Evolutionary conservation across 2,888 invertebrate species (phyloP).

Genomic region (Rhingia rostrata): DNA sequence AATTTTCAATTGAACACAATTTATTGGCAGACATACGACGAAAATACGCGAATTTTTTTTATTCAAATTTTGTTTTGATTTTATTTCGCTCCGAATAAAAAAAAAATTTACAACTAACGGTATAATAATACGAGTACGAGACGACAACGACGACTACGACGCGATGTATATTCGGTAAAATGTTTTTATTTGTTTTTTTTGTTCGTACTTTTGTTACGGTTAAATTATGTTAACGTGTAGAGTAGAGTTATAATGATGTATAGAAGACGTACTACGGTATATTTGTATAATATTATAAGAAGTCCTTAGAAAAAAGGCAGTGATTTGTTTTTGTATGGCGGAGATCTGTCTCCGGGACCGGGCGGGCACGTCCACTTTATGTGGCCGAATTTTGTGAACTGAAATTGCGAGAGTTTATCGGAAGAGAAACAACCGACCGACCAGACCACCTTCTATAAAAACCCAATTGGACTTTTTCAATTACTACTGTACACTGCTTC

Average conservation of each 20-base stretch:
- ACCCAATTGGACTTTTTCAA: neutral
- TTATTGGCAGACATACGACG: slow-evolving; percentile 66
- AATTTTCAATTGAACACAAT: slow-evolving; percentile 68
- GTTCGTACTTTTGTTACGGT: slow-evolving; percentile 28
- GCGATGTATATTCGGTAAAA: slow-evolving; percentile 43
- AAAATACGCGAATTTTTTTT: slow-evolving; percentile 51
- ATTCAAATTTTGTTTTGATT: slow-evolving; percentile 28
- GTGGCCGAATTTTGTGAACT: slow-evolving; percentile 75
- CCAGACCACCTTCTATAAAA: neutral
- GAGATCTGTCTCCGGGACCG: slow-evolving; percentile 74
- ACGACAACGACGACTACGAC: slow-evolving; percentile 42
- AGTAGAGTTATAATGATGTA: slow-evolving; percentile 50
- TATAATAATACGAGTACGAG: slow-evolving; percentile 37
- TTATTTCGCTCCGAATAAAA: slow-evolving; percentile 33
- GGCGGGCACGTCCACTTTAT: slow-evolving; percentile 71
- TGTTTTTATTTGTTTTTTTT: slow-evolving; percentile 41
- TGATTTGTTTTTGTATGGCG: slow-evolving; percentile 67
- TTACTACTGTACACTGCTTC: neutral
- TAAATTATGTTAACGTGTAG: slow-evolving; percentile 50
- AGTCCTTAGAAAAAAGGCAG: slow-evolving; percentile 74
- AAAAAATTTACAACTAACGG: slow-evolving; percentile 18
- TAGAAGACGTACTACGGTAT: slow-evolving; percentile 63
- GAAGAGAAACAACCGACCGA: slow-evolving; percentile 55
- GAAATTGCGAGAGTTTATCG: slow-evolving; percentile 52
- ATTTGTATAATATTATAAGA: slow-evolving; percentile 55